phyloP scores from a whole-genome alignment of 2,113 vertebrate genomes.

The Cnemophilus loriae region DNA sequence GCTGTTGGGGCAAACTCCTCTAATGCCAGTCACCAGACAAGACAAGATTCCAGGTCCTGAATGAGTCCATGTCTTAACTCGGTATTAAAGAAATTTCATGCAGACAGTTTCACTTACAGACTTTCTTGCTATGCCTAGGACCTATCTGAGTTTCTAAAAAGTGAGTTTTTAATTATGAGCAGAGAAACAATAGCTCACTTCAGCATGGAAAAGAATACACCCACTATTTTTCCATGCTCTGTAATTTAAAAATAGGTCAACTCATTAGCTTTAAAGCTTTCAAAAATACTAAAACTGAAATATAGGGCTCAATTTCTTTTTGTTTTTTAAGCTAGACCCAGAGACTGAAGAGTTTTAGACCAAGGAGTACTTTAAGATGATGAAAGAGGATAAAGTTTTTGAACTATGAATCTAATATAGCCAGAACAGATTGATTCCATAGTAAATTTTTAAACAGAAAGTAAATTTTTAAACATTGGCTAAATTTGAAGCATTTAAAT shows the following conservation, averaged over 20 bases:
- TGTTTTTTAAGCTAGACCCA: not conserved
- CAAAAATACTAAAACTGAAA: not conserved
- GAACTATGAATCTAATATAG: not conserved
- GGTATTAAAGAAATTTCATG: not conserved
- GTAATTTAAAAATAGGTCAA: constrained; percentile 3
- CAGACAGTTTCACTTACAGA: not conserved
- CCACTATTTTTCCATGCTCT: constrained; percentile 14
- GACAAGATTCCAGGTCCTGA: not conserved
- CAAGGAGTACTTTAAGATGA: not conserved
- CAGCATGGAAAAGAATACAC: constrained; percentile 14
- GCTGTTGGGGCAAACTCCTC: not conserved
- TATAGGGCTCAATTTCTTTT: not conserved
- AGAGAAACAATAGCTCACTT: constrained; percentile 39
- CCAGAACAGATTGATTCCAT: constrained; percentile 17
- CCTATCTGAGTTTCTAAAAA: not conserved
- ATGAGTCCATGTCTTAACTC: not conserved
- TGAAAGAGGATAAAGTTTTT: constrained; percentile 9
- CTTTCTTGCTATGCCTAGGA: not conserved
- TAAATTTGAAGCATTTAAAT: constrained; percentile 36
- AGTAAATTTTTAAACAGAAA: constrained; percentile 38
- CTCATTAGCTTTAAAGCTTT: constrained; percentile 5
- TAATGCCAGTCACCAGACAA: not conserved
- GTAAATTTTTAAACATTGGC: constrained; percentile 19
- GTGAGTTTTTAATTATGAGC: not conserved
- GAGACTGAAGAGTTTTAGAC: not conserved